Evolutionary conservation across 2,797 vertebrate species (phyloP), one percentile per base, ranked within the genome.

Genomic region (Smutsia gigantea): DNA sequence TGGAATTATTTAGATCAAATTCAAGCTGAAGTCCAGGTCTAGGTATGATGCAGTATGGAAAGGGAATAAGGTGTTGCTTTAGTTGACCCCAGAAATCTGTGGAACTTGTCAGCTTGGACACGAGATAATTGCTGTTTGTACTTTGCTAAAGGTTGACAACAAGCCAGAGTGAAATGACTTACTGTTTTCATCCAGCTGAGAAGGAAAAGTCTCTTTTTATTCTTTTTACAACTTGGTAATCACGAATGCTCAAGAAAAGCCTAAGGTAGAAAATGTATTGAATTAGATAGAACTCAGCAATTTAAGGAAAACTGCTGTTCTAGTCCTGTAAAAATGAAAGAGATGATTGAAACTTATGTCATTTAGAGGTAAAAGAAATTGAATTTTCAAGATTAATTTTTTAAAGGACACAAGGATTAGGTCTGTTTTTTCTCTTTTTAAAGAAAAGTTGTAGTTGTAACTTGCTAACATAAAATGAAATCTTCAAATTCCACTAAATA

Each of bases 341-440:
- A 93, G 69, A 85, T 85, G 93, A 97, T 90, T 91, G 86, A 97
- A 97, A 87, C 46, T 79, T 95, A 97, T 97, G 95, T 90, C 86
- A 96, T 90, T 96, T 97, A 94, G 85, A 97, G 21, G 85, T 68
- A 94, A 97, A 96, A 97, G 59, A 97, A 96, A 97, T 97, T 96
- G 95, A 96, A 96, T 96, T 97, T 61, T 96, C 49, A 95, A 92
- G 93, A 97, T 96, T 87, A 97, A 96, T 87, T 94, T 94, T 94
- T 96, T 87, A 81, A 96, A 95, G 78, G 34, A 94, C 8, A 0
- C 31, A 75, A 69, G 51, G 51, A 89, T 90, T 93, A 72, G 39
- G 72, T 85, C 42, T 25, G 18, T 49, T 86, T 86, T 78, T 78
- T 71, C 29, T 42, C 78, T 93, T 66, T 90, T 51, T 39, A 59